Evolutionary conservation across 2,797 vertebrate genomes (phyloP), one percentile per base, ranked within the genome.

Genomic region (Argentina silus): DNA sequence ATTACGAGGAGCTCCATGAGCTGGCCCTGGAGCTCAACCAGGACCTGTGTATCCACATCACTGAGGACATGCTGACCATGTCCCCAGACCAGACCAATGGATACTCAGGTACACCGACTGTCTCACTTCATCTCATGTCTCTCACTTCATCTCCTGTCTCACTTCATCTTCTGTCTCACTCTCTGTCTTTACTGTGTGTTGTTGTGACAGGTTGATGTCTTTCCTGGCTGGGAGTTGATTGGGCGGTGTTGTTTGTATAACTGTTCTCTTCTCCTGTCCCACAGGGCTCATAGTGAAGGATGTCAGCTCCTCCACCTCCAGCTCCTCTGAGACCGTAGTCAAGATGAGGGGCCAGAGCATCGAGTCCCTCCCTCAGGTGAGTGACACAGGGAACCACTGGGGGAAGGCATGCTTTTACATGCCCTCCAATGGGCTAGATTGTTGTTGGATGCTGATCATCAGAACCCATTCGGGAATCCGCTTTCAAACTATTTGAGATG

Each of bases 301-400:
- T 77, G 92, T 98, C 55, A 95, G 96, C 86, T 98, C 97, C 6
- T 99, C 97, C 82, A 98, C 96, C 1, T 99, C 97, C 78, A 99
- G 97, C 91, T 99, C 98, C 68, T 99, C 98, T 0, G 98, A 99
- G 91, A 99, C 98, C 0, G 96, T 99, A 9, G 97, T 99, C 67
- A 98, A 96, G 90, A 96, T 99, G 87, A 96, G 95, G 65, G 98
- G 97, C 74, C 97, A 99, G 87, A 99, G 97, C 89, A 97, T 96
- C 0, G 97, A 99, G 91, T 99, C 97, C 23, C 94, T 99, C 77
- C 96, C 98, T 2, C 98, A 98, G 97, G 98, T 99, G 85, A 1
- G 47, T 36, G 7, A 55, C 17, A 27, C 5, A n/a, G n/a, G n/a
- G n/a, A n/a, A n/a, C n/a, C n/a, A n/a, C n/a, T n/a, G n/a, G n/a